A percentile compares a stretch with the other conserved stretches of the same genome.
Evolutionary conservation across 2,113 vertebrate genomes (phyloP).

Genomic region (Corythaeola cristata): DNA sequence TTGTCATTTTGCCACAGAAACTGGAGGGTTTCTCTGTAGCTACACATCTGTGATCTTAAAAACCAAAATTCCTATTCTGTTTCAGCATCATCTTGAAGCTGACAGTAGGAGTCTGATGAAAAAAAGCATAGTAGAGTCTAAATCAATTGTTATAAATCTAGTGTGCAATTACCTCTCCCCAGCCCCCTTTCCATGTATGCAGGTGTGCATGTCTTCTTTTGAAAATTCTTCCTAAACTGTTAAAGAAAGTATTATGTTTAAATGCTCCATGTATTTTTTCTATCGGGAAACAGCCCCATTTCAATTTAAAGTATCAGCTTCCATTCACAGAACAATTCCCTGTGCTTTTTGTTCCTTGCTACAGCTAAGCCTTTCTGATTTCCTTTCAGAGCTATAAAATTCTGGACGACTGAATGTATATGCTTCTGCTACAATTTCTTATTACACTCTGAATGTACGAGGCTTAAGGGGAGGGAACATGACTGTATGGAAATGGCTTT

Average conservation of each 20-base stretch:
- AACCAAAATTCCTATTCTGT: not conserved
- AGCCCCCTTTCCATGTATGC: not conserved
- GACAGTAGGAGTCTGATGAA: not conserved
- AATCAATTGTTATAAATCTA: not conserved
- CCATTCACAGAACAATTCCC: not conserved
- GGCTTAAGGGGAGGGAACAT: not conserved
- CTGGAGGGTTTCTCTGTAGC: not conserved
- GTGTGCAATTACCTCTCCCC: not conserved
- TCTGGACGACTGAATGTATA: not conserved
- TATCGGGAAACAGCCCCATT: not conserved
- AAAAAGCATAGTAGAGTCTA: not conserved
- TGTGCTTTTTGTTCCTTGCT: not conserved
- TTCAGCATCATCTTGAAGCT: not conserved
- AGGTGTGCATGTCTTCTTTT: not conserved
- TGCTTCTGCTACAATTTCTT: not conserved
- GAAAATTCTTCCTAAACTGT: not conserved
- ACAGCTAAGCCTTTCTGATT: not conserved
- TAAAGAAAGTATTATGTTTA: not conserved
- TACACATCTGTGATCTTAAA: not conserved
- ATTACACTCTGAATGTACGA: not conserved
- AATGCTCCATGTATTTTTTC: not conserved
- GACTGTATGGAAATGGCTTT: conserved; percentile 4
- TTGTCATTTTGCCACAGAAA: not conserved
- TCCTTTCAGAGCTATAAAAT: not conserved
- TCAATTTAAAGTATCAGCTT: not conserved